These are phyloP conservation scores for Brachyptera putata DNA, from an alignment of 2,888 invertebrate species.

Conservation along the genomic window DNA sequence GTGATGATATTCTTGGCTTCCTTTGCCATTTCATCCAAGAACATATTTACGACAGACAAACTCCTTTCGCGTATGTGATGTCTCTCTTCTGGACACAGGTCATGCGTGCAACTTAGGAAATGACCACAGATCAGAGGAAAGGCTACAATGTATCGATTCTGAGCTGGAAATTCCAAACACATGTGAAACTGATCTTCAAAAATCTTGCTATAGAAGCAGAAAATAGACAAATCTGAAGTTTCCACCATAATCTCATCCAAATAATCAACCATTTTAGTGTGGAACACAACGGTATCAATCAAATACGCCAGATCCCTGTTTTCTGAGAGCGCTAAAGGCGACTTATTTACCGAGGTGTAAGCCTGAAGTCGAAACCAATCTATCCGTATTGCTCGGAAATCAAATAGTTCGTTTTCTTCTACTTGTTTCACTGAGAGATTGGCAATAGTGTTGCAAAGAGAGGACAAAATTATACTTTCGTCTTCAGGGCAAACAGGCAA, in stretches of 20 bases:
- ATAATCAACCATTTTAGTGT: constrained; percentile 97
- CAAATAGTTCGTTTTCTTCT: constrained; percentile 92
- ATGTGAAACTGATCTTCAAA: constrained; percentile 98
- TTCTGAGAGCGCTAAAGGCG: constrained; percentile 65
- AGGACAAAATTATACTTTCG: constrained; percentile 89
- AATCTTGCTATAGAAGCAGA: constrained; percentile 95
- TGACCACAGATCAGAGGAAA: constrained; percentile 98
- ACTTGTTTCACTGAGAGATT: constrained; percentile 89
- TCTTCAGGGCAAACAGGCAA: constrained; percentile 86
- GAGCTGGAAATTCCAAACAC: constrained; percentile 98
- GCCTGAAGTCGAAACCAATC: constrained; percentile 98
- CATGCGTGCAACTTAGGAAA: constrained; percentile 96
- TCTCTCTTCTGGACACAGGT: constrained; percentile 96
- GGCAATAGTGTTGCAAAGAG: constrained; percentile 84
- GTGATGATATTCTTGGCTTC: constrained; percentile 98
- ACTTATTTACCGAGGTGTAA: constrained; percentile 81
- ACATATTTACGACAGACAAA: constrained; percentile 93
- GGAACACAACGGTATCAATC: constrained; percentile 93
- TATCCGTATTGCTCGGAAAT: constrained; percentile 89
- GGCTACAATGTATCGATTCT: constrained; percentile 95
- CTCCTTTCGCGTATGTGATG: constrained; percentile 95
- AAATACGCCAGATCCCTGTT: constrained; percentile 83
- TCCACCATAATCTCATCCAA: constrained; percentile 95
- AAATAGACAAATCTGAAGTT: constrained; percentile 94
- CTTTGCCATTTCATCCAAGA: constrained; percentile 97